Percentiles rank a stretch among this genome's conserved stretches.
phyloP scores from a whole-genome alignment of 2,888 invertebrate genomes.

The Epirrhoe alternata region DNA sequence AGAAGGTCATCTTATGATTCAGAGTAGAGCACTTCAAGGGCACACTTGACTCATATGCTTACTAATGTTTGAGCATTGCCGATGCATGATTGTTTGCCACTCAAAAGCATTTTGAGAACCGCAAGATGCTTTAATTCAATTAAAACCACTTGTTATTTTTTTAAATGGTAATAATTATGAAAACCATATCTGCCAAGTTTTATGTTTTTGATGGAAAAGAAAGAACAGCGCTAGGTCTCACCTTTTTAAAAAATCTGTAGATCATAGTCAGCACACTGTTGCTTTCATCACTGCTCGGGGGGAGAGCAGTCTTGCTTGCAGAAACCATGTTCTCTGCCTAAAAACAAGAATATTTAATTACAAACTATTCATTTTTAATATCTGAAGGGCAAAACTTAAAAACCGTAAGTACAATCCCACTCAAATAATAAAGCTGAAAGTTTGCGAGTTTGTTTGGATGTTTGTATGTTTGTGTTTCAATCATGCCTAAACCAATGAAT shows the following conservation, averaged over 20 bases:
- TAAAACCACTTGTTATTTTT: background rate
- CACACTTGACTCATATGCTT: slow-evolving; percentile 56
- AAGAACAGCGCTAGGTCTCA: slow-evolving; percentile 47
- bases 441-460: too few relatives aligned
- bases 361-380: background rate
- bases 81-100: slow-evolving; percentile 31
- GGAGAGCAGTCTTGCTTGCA: slow-evolving; percentile 72
- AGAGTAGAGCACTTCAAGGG: slow-evolving; percentile 57
- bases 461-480: too few relatives aligned
- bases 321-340: slow-evolving; percentile 74
- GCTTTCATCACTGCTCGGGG: slow-evolving; percentile 76
- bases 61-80: slow-evolving; percentile 50
- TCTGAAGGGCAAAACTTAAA: background rate
- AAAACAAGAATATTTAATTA: slow-evolving; percentile 2
- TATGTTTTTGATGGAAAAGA: background rate
- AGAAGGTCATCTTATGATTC: slow-evolving; percentile 64
- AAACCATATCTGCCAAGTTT: background rate
- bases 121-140: slow-evolving; percentile 9
- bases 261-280: slow-evolving; percentile 85
- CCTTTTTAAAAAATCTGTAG: slow-evolving; percentile 88
- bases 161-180: too few relatives aligned
- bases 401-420: too few relatives aligned
- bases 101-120: slow-evolving; percentile 23
- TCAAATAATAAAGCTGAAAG: too few relatives aligned
- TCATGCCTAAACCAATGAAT: too few relatives aligned